Percentiles rank a stretch among this genome's conserved stretches.
Conservation (phyloP, 2,113 vertebrate genomes). For the Pollachius pollachius region DNA sequence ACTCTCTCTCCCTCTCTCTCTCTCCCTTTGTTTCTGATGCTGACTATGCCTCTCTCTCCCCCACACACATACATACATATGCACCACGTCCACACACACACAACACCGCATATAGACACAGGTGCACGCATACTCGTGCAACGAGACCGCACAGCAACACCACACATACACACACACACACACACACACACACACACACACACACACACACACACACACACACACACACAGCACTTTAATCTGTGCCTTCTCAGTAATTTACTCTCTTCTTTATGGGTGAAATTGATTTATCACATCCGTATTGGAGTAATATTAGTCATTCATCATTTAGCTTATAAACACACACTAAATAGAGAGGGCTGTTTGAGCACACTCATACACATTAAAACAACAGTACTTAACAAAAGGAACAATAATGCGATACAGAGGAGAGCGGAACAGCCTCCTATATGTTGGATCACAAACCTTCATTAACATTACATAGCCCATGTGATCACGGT, state of each 20-base stretch:
- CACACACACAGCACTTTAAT: not conserved
- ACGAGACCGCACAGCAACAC: too few species aligned
- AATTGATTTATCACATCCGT: constrained; percentile 25
- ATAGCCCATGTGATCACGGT: too few species aligned
- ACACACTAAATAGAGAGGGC: not conserved
- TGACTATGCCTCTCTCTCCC: not conserved
- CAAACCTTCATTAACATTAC: too few species aligned
- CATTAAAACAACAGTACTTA: too few species aligned
- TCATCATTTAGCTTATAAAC: not conserved
- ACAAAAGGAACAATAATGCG: too few species aligned
- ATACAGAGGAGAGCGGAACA: too few species aligned
- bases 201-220: too few species aligned
- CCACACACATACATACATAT: constrained; percentile 5
- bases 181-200: too few species aligned
- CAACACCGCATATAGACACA: not conserved
- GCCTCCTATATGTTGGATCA: too few species aligned
- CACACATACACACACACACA: too few species aligned
- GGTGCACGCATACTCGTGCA: constrained; percentile 4
- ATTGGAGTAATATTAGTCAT: not conserved
- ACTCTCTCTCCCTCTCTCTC: constrained; percentile 27
- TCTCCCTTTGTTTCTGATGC: not conserved
- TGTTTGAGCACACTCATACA: not conserved
- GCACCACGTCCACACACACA: not conserved
- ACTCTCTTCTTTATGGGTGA: constrained; percentile 23
- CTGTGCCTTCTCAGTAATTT: constrained; percentile 7